Conservation (phyloP, 1,140 invertebrate species). For the Macrocentrus cingulum region DNA sequence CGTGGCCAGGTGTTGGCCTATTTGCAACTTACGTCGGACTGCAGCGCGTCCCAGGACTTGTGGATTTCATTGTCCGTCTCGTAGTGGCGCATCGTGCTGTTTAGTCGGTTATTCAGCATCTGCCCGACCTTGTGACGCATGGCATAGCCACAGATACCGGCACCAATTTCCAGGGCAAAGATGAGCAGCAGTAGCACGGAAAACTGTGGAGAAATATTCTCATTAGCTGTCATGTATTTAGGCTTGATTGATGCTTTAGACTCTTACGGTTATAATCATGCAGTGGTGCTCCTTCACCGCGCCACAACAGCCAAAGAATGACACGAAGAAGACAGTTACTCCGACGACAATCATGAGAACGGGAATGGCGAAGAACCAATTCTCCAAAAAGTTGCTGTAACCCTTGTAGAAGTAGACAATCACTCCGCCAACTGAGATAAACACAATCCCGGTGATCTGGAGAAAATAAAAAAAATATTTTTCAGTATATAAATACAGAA, state of each 20-base stretch:
- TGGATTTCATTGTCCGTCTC: conserved; percentile 62
- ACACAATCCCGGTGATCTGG: conserved; percentile 75
- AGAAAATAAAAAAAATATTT: too few relatives aligned
- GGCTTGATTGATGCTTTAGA: not conserved
- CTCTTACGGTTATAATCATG: conserved; percentile 80
- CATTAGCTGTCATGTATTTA: too few relatives aligned
- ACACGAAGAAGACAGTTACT: conserved; percentile 78
- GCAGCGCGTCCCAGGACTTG: conserved; percentile 75
- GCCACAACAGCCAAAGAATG: conserved; percentile 88
- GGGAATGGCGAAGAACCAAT: conserved; percentile 72
- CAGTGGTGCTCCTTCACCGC: conserved; percentile 84
- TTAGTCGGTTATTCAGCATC: conserved; percentile 68
- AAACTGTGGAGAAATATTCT: conserved; percentile 64
- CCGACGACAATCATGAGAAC: conserved; percentile 82
- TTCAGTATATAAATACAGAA: too few relatives aligned
- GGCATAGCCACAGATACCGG: conserved; percentile 83
- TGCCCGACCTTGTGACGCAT: conserved; percentile 70
- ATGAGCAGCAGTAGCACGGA: conserved; percentile 78
- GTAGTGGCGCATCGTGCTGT: conserved; percentile 70
- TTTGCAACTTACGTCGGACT: conserved; percentile 70
- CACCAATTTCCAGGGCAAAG: conserved; percentile 81
- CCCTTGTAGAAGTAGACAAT: conserved; percentile 67
- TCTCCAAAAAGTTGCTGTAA: conserved; percentile 71
- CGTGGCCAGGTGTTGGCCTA: conserved; percentile 7
- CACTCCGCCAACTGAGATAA: conserved; percentile 72